Conservation (phyloP, 1,140 invertebrate genomes). For the Aphelinus atriplicis region DNA sequence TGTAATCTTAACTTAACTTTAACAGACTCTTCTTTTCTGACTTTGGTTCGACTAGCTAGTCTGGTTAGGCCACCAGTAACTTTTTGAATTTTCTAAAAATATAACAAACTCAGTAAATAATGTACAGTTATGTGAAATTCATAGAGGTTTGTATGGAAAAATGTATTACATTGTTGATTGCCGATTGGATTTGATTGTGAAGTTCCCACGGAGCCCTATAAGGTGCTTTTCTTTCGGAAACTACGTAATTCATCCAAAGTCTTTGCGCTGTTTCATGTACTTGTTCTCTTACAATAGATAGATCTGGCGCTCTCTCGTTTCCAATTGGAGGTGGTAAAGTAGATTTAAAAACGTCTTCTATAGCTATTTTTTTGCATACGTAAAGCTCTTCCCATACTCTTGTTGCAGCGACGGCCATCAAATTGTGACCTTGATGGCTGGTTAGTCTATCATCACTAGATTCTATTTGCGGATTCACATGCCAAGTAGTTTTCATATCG, state of each 20-base stretch:
- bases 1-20: slow-evolving; percentile 64
- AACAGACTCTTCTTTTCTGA: slow-evolving; percentile 75
- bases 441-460: slow-evolving; percentile 80
- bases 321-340: slow-evolving; percentile 75
- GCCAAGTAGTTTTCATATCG: slow-evolving; percentile 86
- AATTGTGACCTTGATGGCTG: slow-evolving; percentile 83
- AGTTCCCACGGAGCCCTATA: slow-evolving; percentile 89
- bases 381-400: slow-evolving; percentile 98
- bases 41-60: slow-evolving; percentile 87
- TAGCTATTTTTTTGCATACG: slow-evolving; percentile 94
- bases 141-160: neutral
- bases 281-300: slow-evolving; percentile 80
- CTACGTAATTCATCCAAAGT: slow-evolving; percentile 91
- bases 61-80: slow-evolving; percentile 92
- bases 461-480: slow-evolving; percentile 83
- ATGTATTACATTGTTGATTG: slow-evolving; percentile 54
- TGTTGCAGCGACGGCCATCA: slow-evolving; percentile 89
- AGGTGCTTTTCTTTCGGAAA: slow-evolving; percentile 85
- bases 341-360: slow-evolving; percentile 93
- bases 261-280: slow-evolving; percentile 87
- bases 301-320: slow-evolving; percentile 83
- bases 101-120: slow-evolving; percentile 2
- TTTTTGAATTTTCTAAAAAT: slow-evolving; percentile 85
- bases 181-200: slow-evolving; percentile 93
- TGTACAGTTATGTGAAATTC: neutral